Conservation (phyloP, 2,113 vertebrate species). For the Tragelaphus imberbis region DNA sequence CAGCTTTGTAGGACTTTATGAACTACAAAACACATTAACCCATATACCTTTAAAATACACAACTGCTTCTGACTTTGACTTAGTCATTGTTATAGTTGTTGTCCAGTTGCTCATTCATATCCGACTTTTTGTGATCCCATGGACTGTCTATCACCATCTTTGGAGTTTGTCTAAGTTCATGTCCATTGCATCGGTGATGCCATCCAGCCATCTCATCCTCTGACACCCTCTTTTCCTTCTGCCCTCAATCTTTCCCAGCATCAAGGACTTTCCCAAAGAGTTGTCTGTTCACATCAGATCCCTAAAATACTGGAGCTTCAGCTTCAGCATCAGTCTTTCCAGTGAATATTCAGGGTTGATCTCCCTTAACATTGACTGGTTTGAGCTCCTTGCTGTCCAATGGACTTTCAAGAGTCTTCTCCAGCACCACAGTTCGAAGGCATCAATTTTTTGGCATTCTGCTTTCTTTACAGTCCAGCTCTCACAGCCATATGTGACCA, state of each 20-base stretch:
- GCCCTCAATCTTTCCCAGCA: too few species aligned
- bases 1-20: background rate
- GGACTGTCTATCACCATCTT: background rate
- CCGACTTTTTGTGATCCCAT: background rate
- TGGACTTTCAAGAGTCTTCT: background rate
- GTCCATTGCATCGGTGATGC: too few species aligned
- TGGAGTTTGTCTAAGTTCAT: background rate
- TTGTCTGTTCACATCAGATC: background rate
- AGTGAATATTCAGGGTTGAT: background rate
- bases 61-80: background rate
- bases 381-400: background rate
- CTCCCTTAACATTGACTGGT: background rate
- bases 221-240: too few species aligned
- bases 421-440: background rate
- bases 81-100: background rate
- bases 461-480: background rate
- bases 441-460: background rate
- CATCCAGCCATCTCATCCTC: too few species aligned
- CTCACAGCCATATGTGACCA: background rate
- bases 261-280: too few species aligned
- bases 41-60: background rate
- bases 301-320: background rate
- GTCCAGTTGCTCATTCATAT: background rate
- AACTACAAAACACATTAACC: background rate
- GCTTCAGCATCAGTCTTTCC: background rate